Evolutionary conservation across 2,888 invertebrate genomes (phyloP).

Genomic region (Copidosoma aretas): DNA sequence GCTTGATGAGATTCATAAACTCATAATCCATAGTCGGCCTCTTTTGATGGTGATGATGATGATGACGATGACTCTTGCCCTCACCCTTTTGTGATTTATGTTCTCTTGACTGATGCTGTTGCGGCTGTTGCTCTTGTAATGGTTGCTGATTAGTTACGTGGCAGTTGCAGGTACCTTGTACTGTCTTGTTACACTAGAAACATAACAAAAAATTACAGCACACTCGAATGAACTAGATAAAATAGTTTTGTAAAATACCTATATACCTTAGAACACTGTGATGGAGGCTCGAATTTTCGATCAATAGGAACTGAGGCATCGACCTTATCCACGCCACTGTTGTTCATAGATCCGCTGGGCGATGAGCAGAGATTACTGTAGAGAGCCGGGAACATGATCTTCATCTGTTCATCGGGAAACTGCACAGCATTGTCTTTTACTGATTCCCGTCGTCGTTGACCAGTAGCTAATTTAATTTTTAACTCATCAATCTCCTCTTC

Average conservation of each 20-base stretch:
- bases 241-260: neutral
- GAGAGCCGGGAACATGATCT: slow-evolving; percentile 20
- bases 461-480: slow-evolving; percentile 55
- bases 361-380: slow-evolving; percentile 22
- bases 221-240: neutral
- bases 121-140: slow-evolving; percentile 11
- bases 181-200: slow-evolving; percentile 31
- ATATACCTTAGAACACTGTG: slow-evolving; percentile 30
- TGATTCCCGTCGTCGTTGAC: slow-evolving; percentile 16
- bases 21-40: slow-evolving; percentile 49
- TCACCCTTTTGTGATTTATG: slow-evolving; percentile 14
- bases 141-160: slow-evolving; percentile 3
- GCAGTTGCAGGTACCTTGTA: slow-evolving; percentile 27
- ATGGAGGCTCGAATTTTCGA: neutral
- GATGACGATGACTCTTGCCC: slow-evolving; percentile 29
- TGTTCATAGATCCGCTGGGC: neutral
- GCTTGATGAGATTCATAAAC: slow-evolving; percentile 45
- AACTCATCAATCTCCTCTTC: slow-evolving; percentile 67
- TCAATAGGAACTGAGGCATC: neutral
- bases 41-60: slow-evolving; percentile 39
- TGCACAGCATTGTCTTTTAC: slow-evolving; percentile 48
- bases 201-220: slow-evolving; percentile 8
- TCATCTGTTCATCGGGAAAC: slow-evolving; percentile 46
- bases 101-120: slow-evolving; percentile 6
- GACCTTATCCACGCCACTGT: neutral